phyloP scores from a whole-genome alignment of 1,140 invertebrate species.

The Drosophila nannoptera region DNA sequence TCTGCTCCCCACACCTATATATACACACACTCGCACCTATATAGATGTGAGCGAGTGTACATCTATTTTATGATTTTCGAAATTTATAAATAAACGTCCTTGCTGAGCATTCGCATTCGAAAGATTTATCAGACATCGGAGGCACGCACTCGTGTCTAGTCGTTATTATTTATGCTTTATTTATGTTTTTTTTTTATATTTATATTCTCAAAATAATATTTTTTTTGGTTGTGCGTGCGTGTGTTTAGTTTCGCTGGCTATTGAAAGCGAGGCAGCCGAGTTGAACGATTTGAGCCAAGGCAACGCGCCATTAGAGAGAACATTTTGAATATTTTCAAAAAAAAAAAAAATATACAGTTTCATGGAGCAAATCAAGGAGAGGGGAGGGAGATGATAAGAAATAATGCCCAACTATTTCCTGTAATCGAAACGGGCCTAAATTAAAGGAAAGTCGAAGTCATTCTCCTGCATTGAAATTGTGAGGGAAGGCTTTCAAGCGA shows the following conservation, averaged over 20 bases:
- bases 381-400: too few relatives aligned
- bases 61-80: conserved; percentile 29
- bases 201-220: conserved; percentile 55
- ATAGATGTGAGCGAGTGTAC: too few relatives aligned
- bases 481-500: too few relatives aligned
- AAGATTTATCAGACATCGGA: conserved; percentile 29
- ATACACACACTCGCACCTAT: neutral
- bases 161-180: conserved; percentile 40
- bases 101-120: conserved; percentile 36
- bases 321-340: neutral
- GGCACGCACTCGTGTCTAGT: conserved; percentile 31
- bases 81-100: conserved; percentile 70
- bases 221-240: conserved; percentile 28
- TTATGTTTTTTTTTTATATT: conserved; percentile 36
- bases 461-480: too few relatives aligned
- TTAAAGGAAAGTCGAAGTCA: too few relatives aligned
- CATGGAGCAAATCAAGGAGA: too few relatives aligned
- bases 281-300: conserved; percentile 69
- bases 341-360: too few relatives aligned
- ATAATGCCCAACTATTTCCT: too few relatives aligned
- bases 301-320: conserved; percentile 15
- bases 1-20: conserved; percentile 6
- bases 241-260: too few relatives aligned
- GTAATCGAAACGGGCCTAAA: too few relatives aligned
- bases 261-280: conserved; percentile 15